Evolutionary conservation across 2,888 invertebrate genomes (phyloP).

Genomic region (Hedya salicella): DNA sequence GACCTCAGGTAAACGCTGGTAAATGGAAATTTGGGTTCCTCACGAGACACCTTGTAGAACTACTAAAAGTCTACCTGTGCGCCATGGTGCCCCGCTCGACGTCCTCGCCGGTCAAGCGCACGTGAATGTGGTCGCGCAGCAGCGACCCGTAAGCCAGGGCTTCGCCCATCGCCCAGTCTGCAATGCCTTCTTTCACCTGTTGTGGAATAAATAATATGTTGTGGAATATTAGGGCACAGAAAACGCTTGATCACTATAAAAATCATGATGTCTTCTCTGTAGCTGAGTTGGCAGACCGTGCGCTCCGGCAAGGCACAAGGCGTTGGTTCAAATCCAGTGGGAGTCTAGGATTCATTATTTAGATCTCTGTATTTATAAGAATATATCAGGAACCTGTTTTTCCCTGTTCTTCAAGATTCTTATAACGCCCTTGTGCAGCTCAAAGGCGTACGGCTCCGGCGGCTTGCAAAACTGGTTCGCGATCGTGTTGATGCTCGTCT

Average conservation of each 20-base stretch:
- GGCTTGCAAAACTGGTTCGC: constrained; percentile 69
- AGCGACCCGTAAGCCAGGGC: constrained; percentile 91
- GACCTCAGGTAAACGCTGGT: too few species aligned
- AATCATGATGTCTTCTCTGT: too few species aligned
- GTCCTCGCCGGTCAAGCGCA: constrained; percentile 91
- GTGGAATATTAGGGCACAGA: too few species aligned
- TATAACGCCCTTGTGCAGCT: constrained; percentile 71
- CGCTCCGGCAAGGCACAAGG: too few species aligned
- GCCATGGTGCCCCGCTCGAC: constrained; percentile 93
- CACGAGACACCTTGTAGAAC: too few species aligned
- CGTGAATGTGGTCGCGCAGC: constrained; percentile 90
- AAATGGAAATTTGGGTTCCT: too few species aligned
- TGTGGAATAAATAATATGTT: neutral
- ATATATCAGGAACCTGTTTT: constrained; percentile 64
- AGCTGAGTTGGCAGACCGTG: too few species aligned
- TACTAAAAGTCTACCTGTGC: constrained; percentile 70
- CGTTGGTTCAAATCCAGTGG: too few species aligned
- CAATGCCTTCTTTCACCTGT: constrained; percentile 80
- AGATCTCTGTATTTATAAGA: too few species aligned
- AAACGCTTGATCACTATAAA: too few species aligned
- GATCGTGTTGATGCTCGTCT: constrained; percentile 64
- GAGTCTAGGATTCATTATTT: too few species aligned
- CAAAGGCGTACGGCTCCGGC: constrained; percentile 76
- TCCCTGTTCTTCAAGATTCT: constrained; percentile 64
- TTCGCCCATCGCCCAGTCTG: constrained; percentile 94